These are phyloP conservation scores for Calcarius lapponicus DNA, from an alignment of 2,797 vertebrate species.

Conservation along the genomic window DNA sequence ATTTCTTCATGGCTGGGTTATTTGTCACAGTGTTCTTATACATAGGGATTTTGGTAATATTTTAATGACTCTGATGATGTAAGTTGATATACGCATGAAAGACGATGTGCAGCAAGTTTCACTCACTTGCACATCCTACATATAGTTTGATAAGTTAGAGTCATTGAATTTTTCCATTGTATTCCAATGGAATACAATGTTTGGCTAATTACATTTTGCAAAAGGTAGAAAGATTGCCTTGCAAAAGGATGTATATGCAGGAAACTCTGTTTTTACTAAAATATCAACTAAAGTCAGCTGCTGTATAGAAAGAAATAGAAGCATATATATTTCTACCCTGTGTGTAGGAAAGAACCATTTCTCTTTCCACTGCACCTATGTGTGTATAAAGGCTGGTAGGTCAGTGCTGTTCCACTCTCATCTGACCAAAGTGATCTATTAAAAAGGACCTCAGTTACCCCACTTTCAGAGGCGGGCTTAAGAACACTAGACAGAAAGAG, in stretches of 20 bases:
- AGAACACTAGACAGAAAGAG: neutral
- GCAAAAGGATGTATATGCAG: fast-evolving
- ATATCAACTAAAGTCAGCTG: neutral
- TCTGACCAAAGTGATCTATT: neutral
- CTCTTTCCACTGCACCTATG: neutral
- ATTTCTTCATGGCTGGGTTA: neutral
- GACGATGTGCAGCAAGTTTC: neutral
- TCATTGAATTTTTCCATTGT: neutral
- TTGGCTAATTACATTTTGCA: neutral
- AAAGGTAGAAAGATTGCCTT: neutral
- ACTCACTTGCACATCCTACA: neutral
- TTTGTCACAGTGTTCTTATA: neutral
- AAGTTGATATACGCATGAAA: neutral
- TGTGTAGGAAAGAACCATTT: neutral
- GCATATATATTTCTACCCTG: neutral
- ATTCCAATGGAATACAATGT: neutral
- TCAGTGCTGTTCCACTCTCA: neutral
- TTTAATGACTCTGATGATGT: neutral
- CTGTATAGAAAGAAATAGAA: neutral
- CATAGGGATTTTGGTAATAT: neutral
- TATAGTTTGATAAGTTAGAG: neutral
- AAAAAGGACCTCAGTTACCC: neutral
- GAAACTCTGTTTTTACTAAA: neutral
- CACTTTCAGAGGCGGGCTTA: neutral
- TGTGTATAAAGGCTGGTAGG: neutral